These are phyloP conservation scores for Apogon hyalosoma DNA, from an alignment of 2,797 vertebrate genomes.

Conservation along the genomic window DNA sequence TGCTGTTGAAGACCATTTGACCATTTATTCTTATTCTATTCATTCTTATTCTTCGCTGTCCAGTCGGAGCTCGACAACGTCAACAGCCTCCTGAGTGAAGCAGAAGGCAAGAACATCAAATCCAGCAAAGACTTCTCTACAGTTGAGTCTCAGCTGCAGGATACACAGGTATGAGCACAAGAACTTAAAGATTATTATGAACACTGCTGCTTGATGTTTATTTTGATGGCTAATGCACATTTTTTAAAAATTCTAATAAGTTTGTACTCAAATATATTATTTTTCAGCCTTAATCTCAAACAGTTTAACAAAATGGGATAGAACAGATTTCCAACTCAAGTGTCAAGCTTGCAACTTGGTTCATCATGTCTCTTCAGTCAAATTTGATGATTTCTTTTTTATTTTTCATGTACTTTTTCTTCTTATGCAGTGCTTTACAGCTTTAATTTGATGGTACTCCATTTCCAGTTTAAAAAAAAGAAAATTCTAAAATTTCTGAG, in stretches of 20 bases:
- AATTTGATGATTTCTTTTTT: too few relatives aligned
- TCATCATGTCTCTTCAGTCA: too few relatives aligned
- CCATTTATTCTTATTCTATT: background rate
- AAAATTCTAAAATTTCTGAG: slow-evolving; percentile 9
- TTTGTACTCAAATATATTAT: too few relatives aligned
- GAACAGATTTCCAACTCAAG: too few relatives aligned
- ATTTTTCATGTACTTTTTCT: too few relatives aligned
- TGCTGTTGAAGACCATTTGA: background rate
- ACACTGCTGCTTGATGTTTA: background rate
- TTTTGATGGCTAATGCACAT: background rate
- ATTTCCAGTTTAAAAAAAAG: background rate
- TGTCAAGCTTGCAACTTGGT: too few relatives aligned
- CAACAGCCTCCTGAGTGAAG: slow-evolving; percentile 87
- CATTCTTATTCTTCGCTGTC: slow-evolving; percentile 19
- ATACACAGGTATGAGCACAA: slow-evolving; percentile 87
- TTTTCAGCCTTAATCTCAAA: too few relatives aligned
- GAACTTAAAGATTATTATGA: background rate
- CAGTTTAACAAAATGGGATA: too few relatives aligned
- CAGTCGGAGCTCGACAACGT: slow-evolving; percentile 91
- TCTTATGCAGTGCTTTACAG: too few relatives aligned
- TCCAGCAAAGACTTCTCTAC: slow-evolving; percentile 90
- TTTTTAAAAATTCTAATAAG: too few relatives aligned
- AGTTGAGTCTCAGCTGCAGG: slow-evolving; percentile 93
- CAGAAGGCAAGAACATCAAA: slow-evolving; percentile 94
- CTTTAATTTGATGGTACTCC: too few relatives aligned